Evolutionary conservation across 2,888 invertebrate species (phyloP), one percentile per base, ranked within the genome.

Genomic region (Himalopsyche japonica): DNA sequence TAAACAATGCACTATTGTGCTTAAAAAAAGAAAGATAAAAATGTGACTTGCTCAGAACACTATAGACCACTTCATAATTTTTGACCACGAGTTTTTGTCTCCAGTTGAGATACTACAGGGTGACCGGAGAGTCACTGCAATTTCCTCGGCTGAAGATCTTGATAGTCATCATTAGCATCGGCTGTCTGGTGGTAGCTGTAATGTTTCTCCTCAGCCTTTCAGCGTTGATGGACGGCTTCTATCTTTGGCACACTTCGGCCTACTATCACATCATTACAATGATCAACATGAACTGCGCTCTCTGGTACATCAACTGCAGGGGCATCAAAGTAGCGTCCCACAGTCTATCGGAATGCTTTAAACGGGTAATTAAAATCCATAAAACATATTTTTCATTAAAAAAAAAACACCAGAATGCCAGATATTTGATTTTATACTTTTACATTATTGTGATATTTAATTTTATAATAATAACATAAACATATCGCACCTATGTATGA

Each of bases 231-330:
- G 94, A 94, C 77, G 95, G 95, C 0, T 95, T 94, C 88, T 92
- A 93, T 3, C 88, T 95, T 15, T 92, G 93, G 88, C 95, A 95
- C 87, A 95, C 95, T 0, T 89, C 90, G 1, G 94, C 94, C 0
- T 94, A 94, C 88, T 93, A 93, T 88, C 95, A 95, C 87, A 94
- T 95, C 77, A 94, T 95, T 47, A 95, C 93, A 0, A 95, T 94
- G 94, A 94, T 95, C 80, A 95, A 95, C 88, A 95, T 95, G 95
- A 95, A 95, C 88, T 94, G 94, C 86, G 94, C 95, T 0, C 90
- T 95, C 2, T 95, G 95, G 95, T 95, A 94, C 88, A 95, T 95
- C 82, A 95, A 95, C 88, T 94, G 94, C 85, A 92, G 93, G 88
- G 95, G 93, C 2, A 94, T 95, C 84, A 94, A 93, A 88, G 93